phyloP scores from a whole-genome alignment of 2,113 vertebrate species.

The Gorsachius goisagi region DNA sequence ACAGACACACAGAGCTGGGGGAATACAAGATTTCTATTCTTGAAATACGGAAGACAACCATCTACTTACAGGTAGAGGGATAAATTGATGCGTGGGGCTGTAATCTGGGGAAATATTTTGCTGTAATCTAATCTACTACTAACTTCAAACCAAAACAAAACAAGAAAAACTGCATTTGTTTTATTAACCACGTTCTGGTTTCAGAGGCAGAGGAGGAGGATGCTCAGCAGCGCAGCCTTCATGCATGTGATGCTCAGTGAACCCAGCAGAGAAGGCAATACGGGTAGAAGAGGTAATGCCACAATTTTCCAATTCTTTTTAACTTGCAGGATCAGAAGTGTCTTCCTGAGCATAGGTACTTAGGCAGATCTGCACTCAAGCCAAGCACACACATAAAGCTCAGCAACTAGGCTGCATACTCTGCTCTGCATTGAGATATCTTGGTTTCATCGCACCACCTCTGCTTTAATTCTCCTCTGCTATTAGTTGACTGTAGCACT shows the following conservation, averaged over 20 bases:
- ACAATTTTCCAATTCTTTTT: background rate
- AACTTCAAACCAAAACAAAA: background rate
- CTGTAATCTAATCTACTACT: background rate
- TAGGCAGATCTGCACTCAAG: background rate
- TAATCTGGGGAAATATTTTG: background rate
- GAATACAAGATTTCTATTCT: background rate
- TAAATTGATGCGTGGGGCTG: background rate
- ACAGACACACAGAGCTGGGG: background rate
- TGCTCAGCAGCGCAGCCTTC: background rate
- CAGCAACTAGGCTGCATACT: background rate
- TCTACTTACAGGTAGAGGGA: fast-evolving
- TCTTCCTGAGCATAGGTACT: background rate
- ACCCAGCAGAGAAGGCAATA: background rate
- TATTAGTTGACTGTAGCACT: background rate
- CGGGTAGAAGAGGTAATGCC: background rate
- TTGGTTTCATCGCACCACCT: background rate
- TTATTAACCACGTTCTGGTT: background rate
- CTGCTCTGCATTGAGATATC: background rate
- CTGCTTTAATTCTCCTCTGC: background rate
- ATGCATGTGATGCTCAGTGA: background rate
- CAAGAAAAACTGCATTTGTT: background rate
- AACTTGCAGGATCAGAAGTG: background rate
- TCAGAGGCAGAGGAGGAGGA: background rate
- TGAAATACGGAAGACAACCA: background rate
- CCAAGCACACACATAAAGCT: background rate